These are phyloP conservation scores for Oxytorus armatus DNA, from an alignment of 2,888 invertebrate species.

Conservation along the genomic window DNA sequence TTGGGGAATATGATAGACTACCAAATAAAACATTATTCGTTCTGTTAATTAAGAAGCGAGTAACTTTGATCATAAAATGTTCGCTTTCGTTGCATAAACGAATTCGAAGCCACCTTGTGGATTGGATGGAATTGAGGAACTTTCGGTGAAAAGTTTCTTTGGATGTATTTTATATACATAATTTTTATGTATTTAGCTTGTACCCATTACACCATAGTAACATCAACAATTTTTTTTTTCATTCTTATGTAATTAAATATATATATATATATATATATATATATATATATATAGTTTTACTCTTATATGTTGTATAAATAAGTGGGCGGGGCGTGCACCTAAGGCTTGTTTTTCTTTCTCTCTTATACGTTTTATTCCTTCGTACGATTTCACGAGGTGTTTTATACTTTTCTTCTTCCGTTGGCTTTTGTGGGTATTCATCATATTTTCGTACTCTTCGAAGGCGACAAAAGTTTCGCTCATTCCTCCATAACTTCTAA, in stretches of 20 bases:
- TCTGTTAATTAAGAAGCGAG: too few relatives aligned
- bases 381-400: conserved; percentile 51
- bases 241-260: conserved; percentile 75
- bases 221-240: conserved; percentile 78
- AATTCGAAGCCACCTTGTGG: too few relatives aligned
- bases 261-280: conserved; percentile 69
- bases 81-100: too few relatives aligned
- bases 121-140: conserved; percentile 7
- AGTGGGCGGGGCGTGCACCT: conserved; percentile 77
- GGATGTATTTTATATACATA: conserved; percentile 76
- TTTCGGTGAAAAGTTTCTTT: not conserved
- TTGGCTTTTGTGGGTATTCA: conserved; percentile 72
- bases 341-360: conserved; percentile 72
- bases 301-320: conserved; percentile 73
- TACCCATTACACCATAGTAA: conserved; percentile 83
- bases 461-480: conserved; percentile 61
- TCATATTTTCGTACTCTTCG: conserved; percentile 77
- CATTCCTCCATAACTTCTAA: conserved; percentile 70
- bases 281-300: conserved; percentile 74
- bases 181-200: conserved; percentile 81
- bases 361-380: conserved; percentile 59
- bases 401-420: conserved; percentile 1
- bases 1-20: too few relatives aligned
- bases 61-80: not conserved
- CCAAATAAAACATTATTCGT: too few relatives aligned